Evolutionary conservation across 2,113 vertebrate genomes (phyloP), one percentile per base, ranked within the genome.

Genomic region (Pleuronectes platessa): DNA sequence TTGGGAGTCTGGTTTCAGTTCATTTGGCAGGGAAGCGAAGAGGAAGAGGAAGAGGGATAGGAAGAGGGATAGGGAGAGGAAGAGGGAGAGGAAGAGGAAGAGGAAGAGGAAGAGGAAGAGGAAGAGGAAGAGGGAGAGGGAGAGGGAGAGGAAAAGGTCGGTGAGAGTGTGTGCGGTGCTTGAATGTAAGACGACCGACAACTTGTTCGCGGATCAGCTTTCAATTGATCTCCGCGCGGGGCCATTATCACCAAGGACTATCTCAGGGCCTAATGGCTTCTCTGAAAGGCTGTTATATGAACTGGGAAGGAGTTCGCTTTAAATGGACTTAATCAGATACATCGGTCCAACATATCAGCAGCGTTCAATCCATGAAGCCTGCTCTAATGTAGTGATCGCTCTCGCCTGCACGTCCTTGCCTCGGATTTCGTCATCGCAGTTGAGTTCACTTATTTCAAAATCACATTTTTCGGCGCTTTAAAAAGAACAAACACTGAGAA

Each of bases 151-250:
- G 60, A 65, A 26, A 69, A 31, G 81, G 68, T 71, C 31, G 31
- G 31, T 70, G 45, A 73, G 73, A 37, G 54, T 0, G 45, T 0
- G 45, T 3, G 15, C 63, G 12, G 60, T 2, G 47, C 61, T 24
- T 24, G 63, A 77, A 71, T 35, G 31, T 17, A n/a, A 76, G 77
- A 81, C 61, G 71, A 53, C 63, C 21, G 71, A 62, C 77, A 55
- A 64, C 79, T 83, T 78, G 72, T 77, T 84, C 79, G 69, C 66
- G 71, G 76, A 91, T 90, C 5, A 72, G 88, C 85, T 89, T 88
- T 86, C 79, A 82, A 91, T 90, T 89, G 90, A 92, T 92, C 86
- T 82, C 67, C 63, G 21, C 35, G 71, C 55, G 54, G 58, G 54
- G 58, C 74, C 70, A 51, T 82, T 86, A 80, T 82, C 79, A 35